Conservation (phyloP, 2,888 invertebrate genomes). For the Arge pagana region DNA sequence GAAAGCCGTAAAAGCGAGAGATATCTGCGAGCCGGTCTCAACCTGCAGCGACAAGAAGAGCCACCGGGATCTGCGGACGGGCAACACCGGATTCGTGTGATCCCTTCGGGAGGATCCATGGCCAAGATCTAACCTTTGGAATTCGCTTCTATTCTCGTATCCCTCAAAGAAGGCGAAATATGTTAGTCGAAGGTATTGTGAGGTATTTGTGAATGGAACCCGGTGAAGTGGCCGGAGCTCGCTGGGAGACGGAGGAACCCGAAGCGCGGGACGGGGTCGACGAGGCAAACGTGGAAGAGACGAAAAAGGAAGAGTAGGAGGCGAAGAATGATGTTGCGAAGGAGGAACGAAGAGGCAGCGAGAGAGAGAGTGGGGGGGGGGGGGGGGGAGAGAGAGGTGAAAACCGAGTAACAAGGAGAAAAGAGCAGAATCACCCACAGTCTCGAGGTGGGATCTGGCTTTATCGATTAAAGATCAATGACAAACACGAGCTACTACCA, state of each 20-base stretch:
- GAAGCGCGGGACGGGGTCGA: constrained; percentile 2
- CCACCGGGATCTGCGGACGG: constrained; percentile 4
- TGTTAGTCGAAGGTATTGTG: constrained; percentile 50
- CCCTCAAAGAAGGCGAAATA: constrained; percentile 40
- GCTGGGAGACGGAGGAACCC: constrained; percentile 21
- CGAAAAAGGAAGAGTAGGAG: constrained; percentile 23
- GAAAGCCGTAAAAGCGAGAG: constrained; percentile 5
- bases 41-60: constrained; percentile 8
- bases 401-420: too few relatives aligned
- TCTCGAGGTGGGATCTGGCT: too few relatives aligned
- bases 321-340: constrained; percentile 20
- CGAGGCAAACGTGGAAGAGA: too few relatives aligned
- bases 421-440: too few relatives aligned
- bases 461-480: too few relatives aligned
- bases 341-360: constrained; percentile 22
- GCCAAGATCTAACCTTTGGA: constrained; percentile 2
- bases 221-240: constrained; percentile 31
- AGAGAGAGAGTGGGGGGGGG: constrained; percentile 21
- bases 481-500: too few relatives aligned
- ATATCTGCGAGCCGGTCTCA: constrained; percentile 13
- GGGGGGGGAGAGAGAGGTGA: constrained; percentile 25
- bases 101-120: too few relatives aligned
- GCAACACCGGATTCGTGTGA: too few relatives aligned
- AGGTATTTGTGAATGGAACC: constrained; percentile 47
- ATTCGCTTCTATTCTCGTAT: constrained; percentile 23